Evolutionary conservation across 2,888 invertebrate genomes (phyloP).

Genomic region (Pammene fasciana): DNA sequence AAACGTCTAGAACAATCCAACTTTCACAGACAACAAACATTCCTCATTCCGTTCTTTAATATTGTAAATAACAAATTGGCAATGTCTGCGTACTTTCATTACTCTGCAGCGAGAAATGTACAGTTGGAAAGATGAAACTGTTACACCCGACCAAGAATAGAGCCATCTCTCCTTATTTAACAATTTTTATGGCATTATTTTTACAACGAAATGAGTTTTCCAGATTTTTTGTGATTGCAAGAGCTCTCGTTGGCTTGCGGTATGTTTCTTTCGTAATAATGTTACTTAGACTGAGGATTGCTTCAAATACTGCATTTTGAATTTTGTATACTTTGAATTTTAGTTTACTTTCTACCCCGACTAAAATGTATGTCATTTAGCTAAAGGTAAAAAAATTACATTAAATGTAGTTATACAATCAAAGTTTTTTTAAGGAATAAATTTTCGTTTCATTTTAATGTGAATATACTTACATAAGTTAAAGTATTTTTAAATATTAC

Average conservation of each 20-base stretch:
- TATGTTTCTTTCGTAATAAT: constrained; percentile 39
- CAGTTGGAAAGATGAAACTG: constrained; percentile 70
- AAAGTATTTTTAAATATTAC: no score
- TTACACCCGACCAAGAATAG: constrained; percentile 66
- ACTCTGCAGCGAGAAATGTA: constrained; percentile 62
- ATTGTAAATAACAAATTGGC: constrained; percentile 27
- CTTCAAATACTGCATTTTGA: not conserved
- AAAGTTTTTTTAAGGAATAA: no score
- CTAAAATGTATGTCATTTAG: not conserved
- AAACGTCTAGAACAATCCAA: constrained; percentile 17
- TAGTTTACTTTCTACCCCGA: not conserved
- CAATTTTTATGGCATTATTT: constrained; percentile 74
- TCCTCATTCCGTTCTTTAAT: constrained; percentile 1
- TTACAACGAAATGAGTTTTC: constrained; percentile 66
- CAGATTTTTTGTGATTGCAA: constrained; percentile 56
- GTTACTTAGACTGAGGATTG: constrained; percentile 15
- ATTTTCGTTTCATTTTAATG: no score
- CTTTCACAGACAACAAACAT: constrained; percentile 11
- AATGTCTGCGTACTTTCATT: constrained; percentile 43
- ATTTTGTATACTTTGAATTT: not conserved
- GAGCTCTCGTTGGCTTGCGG: constrained; percentile 51
- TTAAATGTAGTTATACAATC: no score
- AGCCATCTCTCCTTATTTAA: constrained; percentile 72
- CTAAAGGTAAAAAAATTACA: no score
- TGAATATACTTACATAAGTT: no score